A percentile compares a stretch with the other conserved stretches of the same genome.
These are phyloP conservation scores for Cisticola juncidis DNA, from an alignment of 2,113 vertebrate genomes.

Conservation along the genomic window DNA sequence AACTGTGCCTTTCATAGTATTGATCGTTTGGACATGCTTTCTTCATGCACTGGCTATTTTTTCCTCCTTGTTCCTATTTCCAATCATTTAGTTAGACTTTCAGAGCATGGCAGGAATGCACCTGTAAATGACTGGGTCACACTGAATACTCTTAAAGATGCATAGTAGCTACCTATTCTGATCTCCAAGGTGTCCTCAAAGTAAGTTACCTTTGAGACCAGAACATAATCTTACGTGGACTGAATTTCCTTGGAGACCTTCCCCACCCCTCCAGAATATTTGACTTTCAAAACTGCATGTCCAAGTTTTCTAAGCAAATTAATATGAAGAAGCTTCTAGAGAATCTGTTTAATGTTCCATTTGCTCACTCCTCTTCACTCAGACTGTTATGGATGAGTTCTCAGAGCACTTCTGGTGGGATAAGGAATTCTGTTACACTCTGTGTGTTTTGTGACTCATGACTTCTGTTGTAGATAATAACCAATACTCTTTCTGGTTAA, in stretches of 20 bases:
- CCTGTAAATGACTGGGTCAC: not conserved
- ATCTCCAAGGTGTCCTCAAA: not conserved
- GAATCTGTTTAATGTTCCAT: not conserved
- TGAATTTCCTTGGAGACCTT: not conserved
- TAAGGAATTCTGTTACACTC: not conserved
- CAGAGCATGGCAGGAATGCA: not conserved
- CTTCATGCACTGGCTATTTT: not conserved
- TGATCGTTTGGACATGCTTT: slow-evolving; percentile 16
- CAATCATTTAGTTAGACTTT: not conserved
- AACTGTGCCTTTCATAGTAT: not conserved
- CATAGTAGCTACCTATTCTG: not conserved
- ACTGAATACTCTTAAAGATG: not conserved
- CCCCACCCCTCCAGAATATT: not conserved
- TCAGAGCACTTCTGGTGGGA: not conserved
- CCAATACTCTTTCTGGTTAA: not conserved
- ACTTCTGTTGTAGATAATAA: not conserved
- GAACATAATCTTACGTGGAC: not conserved
- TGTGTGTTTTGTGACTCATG: not conserved
- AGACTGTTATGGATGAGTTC: not conserved
- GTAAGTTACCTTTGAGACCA: not conserved
- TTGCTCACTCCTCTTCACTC: not conserved
- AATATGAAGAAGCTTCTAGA: not conserved
- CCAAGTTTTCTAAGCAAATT: not conserved
- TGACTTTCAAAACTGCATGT: not conserved
- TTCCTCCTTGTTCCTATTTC: not conserved